Conservation (phyloP, 1,140 invertebrate species). For the Apis cerana region DNA sequence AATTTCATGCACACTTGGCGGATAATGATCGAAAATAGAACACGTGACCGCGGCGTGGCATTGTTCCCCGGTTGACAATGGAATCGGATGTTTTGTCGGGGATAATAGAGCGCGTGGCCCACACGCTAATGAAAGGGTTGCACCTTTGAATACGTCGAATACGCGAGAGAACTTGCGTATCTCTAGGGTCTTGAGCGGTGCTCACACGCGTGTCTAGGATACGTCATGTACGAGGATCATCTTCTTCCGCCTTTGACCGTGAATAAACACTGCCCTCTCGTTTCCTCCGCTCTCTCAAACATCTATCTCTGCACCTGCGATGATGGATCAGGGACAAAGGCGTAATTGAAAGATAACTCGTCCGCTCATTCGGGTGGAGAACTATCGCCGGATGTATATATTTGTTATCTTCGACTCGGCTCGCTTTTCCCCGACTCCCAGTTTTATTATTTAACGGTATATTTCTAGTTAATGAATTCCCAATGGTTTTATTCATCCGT, state of each 20-base stretch:
- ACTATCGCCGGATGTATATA: too few species aligned
- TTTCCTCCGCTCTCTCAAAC: background rate
- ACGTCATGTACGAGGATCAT: background rate
- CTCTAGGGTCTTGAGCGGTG: constrained; percentile 59
- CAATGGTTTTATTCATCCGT: too few species aligned
- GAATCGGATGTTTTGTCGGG: constrained; percentile 79
- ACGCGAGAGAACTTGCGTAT: constrained; percentile 5
- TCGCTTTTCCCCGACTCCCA: too few species aligned
- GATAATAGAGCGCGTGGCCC: constrained; percentile 79
- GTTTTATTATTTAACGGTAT: too few species aligned
- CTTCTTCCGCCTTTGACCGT: background rate
- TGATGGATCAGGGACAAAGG: too few species aligned
- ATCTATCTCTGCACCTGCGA: too few species aligned
- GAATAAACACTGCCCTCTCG: background rate
- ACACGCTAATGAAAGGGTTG: constrained; percentile 81
- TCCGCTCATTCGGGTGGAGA: too few species aligned
- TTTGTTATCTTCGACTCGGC: too few species aligned
- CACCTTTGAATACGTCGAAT: constrained; percentile 76
- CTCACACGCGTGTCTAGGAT: constrained; percentile 34
- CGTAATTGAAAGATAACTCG: too few species aligned
- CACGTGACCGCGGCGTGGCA: constrained; percentile 72
- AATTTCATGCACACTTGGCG: constrained; percentile 75
- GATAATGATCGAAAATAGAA: constrained; percentile 78
- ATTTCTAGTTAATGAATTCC: too few species aligned
- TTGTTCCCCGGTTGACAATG: constrained; percentile 76